Evolutionary conservation across 2,113 vertebrate genomes (phyloP), one percentile per base, ranked within the genome.

Genomic region (Vidua chalybeata): DNA sequence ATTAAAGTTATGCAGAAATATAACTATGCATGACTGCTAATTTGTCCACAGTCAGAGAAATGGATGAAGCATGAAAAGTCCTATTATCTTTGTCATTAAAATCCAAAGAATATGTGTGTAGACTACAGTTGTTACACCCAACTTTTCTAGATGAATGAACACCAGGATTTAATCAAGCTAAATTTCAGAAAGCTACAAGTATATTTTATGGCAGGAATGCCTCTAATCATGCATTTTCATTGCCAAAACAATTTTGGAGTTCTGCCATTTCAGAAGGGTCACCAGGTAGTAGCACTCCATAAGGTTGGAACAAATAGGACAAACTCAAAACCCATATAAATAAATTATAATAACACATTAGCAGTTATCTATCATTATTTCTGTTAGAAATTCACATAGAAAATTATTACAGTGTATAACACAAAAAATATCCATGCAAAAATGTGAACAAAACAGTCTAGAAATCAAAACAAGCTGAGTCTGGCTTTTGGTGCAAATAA

Each of bases 221-320:
- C 19, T 87, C n/a, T 83, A 69, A 79, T 85, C 30, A 18, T 21
- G 63, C 17, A 28, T 69, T 87, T 89, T 85, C 33, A 16, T 66
- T 63, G 39, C 46, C 51, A 76, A 80, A 91, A 91, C 13, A 4
- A 74, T 83, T 95, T 74, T 62, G 63, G 63, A 93, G 5, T 91
- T 79, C 75, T 94, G 71, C 54, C 74, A 83, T 63, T 94, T 94
- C 84, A 87, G 81, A 93, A 91, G 28, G 62, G 46, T 76, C 89
- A 95, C 33, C 75, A 93, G 74, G 84, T 55, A 89, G 63, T 23
- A 80, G 21, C 15, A 51, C 55, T 35, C 18, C 21, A 23, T 18
- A 51, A 27, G 51, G 26, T 62, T 43, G 41, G 35, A 76, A 76
- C 48, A 69, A 61, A 69, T 23, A 55, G 10, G 48, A 77, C 33